Base-by-base conservation (phyloP, 1,140 invertebrate species). In the Camponotus pennsylvanicus region DNA sequence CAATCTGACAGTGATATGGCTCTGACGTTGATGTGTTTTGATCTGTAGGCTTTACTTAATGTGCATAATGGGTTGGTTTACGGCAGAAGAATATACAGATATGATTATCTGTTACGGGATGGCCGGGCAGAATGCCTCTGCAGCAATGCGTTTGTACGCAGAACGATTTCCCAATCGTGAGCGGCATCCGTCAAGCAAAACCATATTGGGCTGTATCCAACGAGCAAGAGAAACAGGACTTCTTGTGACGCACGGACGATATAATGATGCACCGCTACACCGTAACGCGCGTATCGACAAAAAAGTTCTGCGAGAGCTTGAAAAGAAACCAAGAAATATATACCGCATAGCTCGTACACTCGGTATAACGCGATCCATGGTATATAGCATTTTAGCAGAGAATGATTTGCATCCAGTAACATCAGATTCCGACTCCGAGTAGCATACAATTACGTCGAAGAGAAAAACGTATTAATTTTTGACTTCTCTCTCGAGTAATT, bases 71-170 rank as follows among this genome's bases (percentile, higher is more conserved):
- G 27, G 27, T 27, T 27, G 27, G 0, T 27, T 27, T 61, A 59
- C 27, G 59, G 1, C 27, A 8, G 59, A 61, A 61, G 21, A 61
- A 11, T 61, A 61, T 13, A 32, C 59, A 61, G 9, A 61, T 32
- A 61, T 61, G 59, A 61, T 61, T 27, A 61, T 61, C 21, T 61
- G 59, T 32, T 61, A 61, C 9, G 59, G 59, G 21, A 61, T 61
- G 21, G 59, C 59, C 27, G 21, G 7, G 9, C 21, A 61, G 32
- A 32, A 61, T 61, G 59, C 59, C 32, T 9, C 9, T 61, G 59
- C 27, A 8, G 59, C 59, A 8, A 27, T 32, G 9, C 59, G 59
- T 61, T 2, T 61, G 0, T 61, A 61, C 21, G 59, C 21, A 61
- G 27, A 61, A 9, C 27, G 59, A 61, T 61, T 61, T 61, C 59